Evolutionary conservation across 2,888 invertebrate genomes (phyloP).

Genomic region (Apamea anceps): DNA sequence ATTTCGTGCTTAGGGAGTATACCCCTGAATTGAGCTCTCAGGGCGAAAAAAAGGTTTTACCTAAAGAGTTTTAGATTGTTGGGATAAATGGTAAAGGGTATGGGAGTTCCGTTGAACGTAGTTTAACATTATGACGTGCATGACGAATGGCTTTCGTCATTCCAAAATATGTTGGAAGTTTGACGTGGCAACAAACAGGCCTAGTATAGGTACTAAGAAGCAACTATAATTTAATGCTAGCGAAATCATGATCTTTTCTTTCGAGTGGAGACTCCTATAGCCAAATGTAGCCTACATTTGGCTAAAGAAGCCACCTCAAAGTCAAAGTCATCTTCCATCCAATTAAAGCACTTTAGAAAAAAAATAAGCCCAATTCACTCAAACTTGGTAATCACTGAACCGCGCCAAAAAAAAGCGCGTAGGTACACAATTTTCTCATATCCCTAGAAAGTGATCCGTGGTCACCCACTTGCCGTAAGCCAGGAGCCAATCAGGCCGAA

Average conservation of each 20-base stretch:
- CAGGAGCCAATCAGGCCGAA: constrained; percentile 86
- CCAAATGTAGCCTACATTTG: background rate
- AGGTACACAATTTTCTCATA: constrained; percentile 31
- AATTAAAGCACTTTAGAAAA: background rate
- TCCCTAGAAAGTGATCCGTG: constrained; percentile 57
- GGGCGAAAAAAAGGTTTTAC: background rate
- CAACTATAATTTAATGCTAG: background rate
- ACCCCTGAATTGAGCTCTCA: background rate
- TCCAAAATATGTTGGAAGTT: background rate
- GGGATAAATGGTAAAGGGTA: background rate
- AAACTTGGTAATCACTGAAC: background rate
- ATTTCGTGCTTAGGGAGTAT: no score
- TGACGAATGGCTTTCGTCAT: background rate
- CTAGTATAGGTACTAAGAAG: background rate
- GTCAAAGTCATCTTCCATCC: background rate
- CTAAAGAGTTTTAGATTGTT: background rate
- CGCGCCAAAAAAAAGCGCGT: constrained; percentile 6
- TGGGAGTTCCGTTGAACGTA: background rate
- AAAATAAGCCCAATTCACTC: constrained; percentile 2
- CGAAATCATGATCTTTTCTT: background rate
- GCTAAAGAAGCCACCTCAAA: background rate
- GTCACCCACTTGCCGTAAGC: constrained; percentile 69
- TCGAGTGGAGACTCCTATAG: background rate
- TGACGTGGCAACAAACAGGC: background rate
- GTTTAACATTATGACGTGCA: background rate